These are phyloP conservation scores for Epinotia demarniana DNA, from an alignment of 2,888 invertebrate genomes.

Conservation along the genomic window DNA sequence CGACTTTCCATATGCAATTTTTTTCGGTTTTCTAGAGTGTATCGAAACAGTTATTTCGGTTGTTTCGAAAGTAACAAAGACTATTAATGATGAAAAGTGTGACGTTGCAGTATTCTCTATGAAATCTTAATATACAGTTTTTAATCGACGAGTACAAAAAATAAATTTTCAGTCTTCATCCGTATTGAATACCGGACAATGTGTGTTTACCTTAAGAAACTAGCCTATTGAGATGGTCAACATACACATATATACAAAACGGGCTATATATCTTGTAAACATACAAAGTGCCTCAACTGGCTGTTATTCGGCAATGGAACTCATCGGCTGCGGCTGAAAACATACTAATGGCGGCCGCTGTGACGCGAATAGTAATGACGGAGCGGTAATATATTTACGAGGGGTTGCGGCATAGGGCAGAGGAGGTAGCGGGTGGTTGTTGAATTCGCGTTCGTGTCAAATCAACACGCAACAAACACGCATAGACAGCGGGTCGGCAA, in stretches of 20 bases:
- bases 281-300: constrained; percentile 19
- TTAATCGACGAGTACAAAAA: too few species aligned
- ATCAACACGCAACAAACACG: too few species aligned
- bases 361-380: constrained; percentile 28
- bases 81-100: too few species aligned
- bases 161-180: too few species aligned
- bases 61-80: too few species aligned
- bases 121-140: too few species aligned
- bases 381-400: constrained; percentile 28
- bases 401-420: background rate
- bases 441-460: too few species aligned
- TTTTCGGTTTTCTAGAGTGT: too few species aligned
- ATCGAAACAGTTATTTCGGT: too few species aligned
- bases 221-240: background rate
- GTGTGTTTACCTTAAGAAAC: background rate
- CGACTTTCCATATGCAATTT: too few species aligned
- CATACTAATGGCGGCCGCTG: constrained; percentile 27
- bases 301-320: constrained; percentile 25
- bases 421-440: background rate
- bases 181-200: background rate
- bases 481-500: too few species aligned
- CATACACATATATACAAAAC: background rate
- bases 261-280: constrained; percentile 7
- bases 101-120: too few species aligned
- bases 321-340: constrained; percentile 28